phyloP scores from a whole-genome alignment of 2,888 invertebrate genomes.

The Pteria penguin region DNA sequence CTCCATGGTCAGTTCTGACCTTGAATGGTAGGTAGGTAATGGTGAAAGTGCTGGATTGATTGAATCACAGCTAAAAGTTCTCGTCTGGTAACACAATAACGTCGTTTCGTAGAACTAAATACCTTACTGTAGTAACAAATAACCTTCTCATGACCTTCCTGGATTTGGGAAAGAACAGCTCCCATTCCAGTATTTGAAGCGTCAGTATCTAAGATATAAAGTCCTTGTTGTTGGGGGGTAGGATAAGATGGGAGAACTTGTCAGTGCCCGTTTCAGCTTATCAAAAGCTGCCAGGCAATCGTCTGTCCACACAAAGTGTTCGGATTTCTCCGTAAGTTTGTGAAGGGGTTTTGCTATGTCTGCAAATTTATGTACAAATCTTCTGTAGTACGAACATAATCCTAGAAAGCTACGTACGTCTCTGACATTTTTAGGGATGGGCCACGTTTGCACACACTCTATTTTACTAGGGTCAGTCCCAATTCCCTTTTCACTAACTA shows the following conservation, averaged over 20 bases:
- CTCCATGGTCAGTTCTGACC: constrained; percentile 38
- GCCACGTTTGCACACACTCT: not conserved
- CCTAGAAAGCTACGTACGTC: not conserved
- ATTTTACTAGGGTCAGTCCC: not conserved
- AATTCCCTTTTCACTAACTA: not conserved
- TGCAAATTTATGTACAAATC: not conserved
- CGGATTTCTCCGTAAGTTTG: too few species aligned
- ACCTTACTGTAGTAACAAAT: too few species aligned
- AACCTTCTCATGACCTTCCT: too few species aligned
- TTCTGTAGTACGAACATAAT: too few species aligned
- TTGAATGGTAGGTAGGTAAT: constrained; percentile 30
- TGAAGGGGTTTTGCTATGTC: too few species aligned
- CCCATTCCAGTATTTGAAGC: too few species aligned
- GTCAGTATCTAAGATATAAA: too few species aligned
- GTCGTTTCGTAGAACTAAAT: too few species aligned
- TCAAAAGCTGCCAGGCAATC: not conserved
- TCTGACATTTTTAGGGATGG: constrained; percentile 9
- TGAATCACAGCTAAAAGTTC: too few species aligned
- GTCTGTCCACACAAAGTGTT: not conserved
- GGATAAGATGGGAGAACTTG: not conserved
- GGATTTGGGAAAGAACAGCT: too few species aligned
- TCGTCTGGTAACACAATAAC: too few species aligned
- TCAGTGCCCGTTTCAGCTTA: not conserved
- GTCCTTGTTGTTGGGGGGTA: too few species aligned
- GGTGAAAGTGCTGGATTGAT: constrained; percentile 39